Evolutionary conservation across 2,888 invertebrate species (phyloP).

Genomic region (Spatulosminthurus flaviceps): DNA sequence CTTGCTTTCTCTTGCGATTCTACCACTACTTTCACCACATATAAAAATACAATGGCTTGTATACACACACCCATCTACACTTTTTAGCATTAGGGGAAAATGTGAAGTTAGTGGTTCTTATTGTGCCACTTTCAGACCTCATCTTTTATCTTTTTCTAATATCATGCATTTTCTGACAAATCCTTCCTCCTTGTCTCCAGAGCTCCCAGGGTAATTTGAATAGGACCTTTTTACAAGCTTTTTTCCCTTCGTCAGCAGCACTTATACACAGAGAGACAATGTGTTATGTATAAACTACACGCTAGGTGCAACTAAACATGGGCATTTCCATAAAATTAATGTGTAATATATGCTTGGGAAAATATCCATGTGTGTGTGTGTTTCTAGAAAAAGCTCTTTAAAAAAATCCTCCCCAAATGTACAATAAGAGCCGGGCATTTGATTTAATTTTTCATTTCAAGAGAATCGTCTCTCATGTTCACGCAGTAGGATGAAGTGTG

Average conservation of each 20-base stretch:
- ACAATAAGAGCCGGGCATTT: no score
- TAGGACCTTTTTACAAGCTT: not conserved
- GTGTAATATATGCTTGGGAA: no score
- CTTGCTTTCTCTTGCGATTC: not conserved
- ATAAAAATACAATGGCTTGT: not conserved
- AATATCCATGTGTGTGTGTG: no score
- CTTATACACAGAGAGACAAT: not conserved
- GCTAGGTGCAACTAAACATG: no score
- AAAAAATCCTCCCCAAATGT: no score
- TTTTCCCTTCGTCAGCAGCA: not conserved
- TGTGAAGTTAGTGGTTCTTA: not conserved
- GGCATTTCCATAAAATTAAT: no score
- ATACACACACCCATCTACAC: no score
- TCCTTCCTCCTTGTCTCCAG: constrained; percentile 17
- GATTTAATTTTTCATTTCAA: no score
- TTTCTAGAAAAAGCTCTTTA: no score
- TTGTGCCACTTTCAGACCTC: constrained; percentile 16
- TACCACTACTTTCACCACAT: not conserved
- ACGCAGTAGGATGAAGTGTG: no score
- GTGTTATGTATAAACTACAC: not conserved
- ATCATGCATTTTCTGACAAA: constrained; percentile 29
- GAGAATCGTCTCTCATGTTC: no score
- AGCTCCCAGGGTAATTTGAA: constrained; percentile 22
- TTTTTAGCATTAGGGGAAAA: not conserved
- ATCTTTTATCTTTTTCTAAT: constrained; percentile 37